Conservation (phyloP, 2,797 vertebrate genomes). For the Helicolenus hilgendorfi region DNA sequence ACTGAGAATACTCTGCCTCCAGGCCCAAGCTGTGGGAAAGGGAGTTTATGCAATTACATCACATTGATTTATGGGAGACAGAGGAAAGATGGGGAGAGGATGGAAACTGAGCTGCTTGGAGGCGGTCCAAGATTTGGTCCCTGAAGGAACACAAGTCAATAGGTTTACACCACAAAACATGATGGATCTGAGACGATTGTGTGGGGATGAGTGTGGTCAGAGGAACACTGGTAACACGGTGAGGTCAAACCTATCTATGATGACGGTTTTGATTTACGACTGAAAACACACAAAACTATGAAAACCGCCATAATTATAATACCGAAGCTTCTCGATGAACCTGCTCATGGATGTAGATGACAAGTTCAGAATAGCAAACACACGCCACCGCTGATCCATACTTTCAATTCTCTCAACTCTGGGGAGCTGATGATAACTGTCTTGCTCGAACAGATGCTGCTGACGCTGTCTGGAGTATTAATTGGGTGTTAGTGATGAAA, state of each 20-base stretch:
- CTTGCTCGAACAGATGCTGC: slow-evolving; percentile 65
- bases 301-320: slow-evolving; percentile 3
- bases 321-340: slow-evolving; percentile 34
- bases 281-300: slow-evolving; percentile 11
- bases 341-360: slow-evolving; percentile 23
- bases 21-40: slow-evolving; percentile 86
- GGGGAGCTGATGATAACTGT: slow-evolving; percentile 59
- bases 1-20: slow-evolving; percentile 64
- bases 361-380: slow-evolving; percentile 48
- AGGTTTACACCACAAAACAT: slow-evolving; percentile 86
- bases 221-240: slow-evolving; percentile 15
- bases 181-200: slow-evolving; percentile 80
- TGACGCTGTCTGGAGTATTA: slow-evolving; percentile 69
- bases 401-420: slow-evolving; percentile 51
- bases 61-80: slow-evolving; percentile 88
- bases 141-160: slow-evolving; percentile 87
- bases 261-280: slow-evolving; percentile 39
- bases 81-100: slow-evolving; percentile 80
- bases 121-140: slow-evolving; percentile 84
- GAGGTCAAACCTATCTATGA: slow-evolving; percentile 39
- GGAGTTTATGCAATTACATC: slow-evolving; percentile 89
- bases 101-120: slow-evolving; percentile 88
- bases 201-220: slow-evolving; percentile 58
- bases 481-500: slow-evolving; percentile 80
- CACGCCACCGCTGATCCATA: background rate